Evolutionary conservation across 2,888 invertebrate genomes (phyloP), one percentile per base, ranked within the genome.

Genomic region (Eucera pruinosa): DNA sequence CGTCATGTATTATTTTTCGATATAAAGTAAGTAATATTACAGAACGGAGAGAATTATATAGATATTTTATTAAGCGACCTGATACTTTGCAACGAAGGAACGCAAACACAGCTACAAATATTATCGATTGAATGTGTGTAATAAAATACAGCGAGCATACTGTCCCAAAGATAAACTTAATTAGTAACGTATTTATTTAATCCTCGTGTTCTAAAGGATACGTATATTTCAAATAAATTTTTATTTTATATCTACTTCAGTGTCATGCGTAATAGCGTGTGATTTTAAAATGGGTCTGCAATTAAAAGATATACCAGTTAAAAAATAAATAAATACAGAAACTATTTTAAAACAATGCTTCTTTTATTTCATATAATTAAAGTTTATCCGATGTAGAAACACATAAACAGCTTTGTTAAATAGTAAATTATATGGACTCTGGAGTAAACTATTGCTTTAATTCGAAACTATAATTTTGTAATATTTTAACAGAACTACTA

Each of bases 71-170:
- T 9, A 13, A 6, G 7, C 20, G 20, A 30, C 18, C 18, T 18
- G 15, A 25, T 13, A 27, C 2, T 25, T 50, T 27, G 7, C 15
- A 54, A 50, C 2, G 27, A 45, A 55, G 30, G 25, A 48, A 25
- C 25, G 55, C n/a, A 66, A 66, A n/a, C n/a, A 47, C 20, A 54
- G 23, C 20, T 43, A 65, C 45, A 45, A 23, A 65, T 65, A 50
- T 41, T 25, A 43, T 68, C 33, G 60, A 52, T 33, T 61, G 41
- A 25, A 13, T 33, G 43, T 27, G 0, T 13, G 2, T 9, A 47
- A 27, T 43, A 43, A 36, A 68, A 61, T 58, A 61, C 25, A 50
- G 23, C 25, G 50, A 30, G 47, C 2, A 55, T 18, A 45, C 30
- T 25, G n/a, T 45, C 11, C 18, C 18, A 58, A 48, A 48, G 20